Evolutionary conservation across 2,888 invertebrate genomes (phyloP).

Genomic region (Vannuccia rotundouncinata): DNA sequence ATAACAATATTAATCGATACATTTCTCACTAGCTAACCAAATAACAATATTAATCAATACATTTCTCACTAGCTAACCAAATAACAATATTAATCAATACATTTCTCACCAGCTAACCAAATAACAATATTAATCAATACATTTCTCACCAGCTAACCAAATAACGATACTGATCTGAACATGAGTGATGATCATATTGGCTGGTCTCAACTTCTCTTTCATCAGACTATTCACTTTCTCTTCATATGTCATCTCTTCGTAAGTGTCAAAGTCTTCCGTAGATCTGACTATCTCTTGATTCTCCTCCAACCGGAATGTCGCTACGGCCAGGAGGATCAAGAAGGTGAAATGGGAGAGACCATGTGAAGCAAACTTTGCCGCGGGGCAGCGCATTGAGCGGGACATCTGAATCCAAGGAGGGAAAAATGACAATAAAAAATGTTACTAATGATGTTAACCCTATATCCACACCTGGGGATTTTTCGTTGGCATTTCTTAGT

Average conservation of each 20-base stretch:
- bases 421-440: too few species aligned
- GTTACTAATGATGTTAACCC: too few species aligned
- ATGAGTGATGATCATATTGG: conserved; percentile 54
- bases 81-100: background rate
- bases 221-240: conserved; percentile 49
- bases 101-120: background rate
- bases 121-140: background rate
- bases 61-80: too few species aligned
- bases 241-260: conserved; percentile 41
- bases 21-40: too few species aligned
- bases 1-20: too few species aligned
- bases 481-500: too few species aligned
- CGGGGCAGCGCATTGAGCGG: conserved; percentile 60
- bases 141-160: conserved; percentile 53
- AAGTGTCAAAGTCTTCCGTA: conserved; percentile 37
- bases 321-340: conserved; percentile 63
- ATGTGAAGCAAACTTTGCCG: conserved; percentile 68
- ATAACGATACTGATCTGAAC: conserved; percentile 57
- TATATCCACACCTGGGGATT: too few species aligned
- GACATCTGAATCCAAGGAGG: conserved; percentile 48
- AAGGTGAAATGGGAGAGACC: conserved; percentile 66
- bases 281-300: conserved; percentile 33
- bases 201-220: conserved; percentile 52
- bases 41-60: too few species aligned
- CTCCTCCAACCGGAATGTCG: conserved; percentile 61